Evolutionary conservation across 2,888 invertebrate species (phyloP).

Genomic region (Heterodera filipjevi): DNA sequence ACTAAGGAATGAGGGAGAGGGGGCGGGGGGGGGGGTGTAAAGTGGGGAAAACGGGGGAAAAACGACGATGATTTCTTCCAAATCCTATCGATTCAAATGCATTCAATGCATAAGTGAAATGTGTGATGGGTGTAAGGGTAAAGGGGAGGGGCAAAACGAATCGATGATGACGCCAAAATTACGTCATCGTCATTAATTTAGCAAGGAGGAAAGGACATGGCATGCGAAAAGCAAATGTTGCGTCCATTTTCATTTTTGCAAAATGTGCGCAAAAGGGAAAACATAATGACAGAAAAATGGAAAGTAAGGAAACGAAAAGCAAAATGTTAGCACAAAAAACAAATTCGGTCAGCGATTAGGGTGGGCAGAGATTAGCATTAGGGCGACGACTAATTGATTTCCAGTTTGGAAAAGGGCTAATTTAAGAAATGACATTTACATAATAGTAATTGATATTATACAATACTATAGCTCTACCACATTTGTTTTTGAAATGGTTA

Average conservation of each 20-base stretch:
- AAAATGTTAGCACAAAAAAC: too few species aligned
- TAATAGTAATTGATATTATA: too few species aligned
- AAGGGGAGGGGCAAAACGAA: not conserved
- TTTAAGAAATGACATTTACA: too few species aligned
- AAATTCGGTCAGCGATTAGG: too few species aligned
- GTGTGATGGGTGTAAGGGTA: not conserved
- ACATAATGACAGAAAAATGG: not conserved
- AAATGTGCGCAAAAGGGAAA: not conserved
- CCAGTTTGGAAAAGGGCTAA: too few species aligned
- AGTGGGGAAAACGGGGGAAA: not conserved
- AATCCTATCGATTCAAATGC: not conserved
- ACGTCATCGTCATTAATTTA: not conserved
- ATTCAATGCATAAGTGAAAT: not conserved
- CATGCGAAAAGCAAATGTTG: not conserved
- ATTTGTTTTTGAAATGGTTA: too few species aligned
- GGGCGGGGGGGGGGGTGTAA: not conserved
- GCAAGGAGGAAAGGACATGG: not conserved
- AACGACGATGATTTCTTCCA: not conserved
- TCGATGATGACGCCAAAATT: not conserved
- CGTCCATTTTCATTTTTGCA: not conserved
- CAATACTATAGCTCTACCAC: too few species aligned
- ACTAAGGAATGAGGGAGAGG: not conserved
- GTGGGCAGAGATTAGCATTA: too few species aligned
- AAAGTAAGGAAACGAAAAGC: too few species aligned
- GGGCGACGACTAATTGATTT: too few species aligned